Evolutionary conservation across 2,888 invertebrate genomes (phyloP).

Genomic region (Drosophila flavopinicola): DNA sequence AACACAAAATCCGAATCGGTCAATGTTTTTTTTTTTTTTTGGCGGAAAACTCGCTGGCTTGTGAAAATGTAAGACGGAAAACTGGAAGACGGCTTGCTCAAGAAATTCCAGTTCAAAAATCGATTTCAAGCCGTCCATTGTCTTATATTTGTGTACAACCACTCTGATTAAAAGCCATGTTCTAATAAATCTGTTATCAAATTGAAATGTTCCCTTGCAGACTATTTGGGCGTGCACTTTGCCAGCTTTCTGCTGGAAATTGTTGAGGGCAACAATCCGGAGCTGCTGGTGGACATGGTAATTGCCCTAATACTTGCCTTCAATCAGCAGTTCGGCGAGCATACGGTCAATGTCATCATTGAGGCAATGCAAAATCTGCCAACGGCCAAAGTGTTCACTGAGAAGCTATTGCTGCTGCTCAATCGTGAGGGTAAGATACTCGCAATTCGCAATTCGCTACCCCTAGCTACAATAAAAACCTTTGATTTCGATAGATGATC

Average conservation of each 20-base stretch:
- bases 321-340: conserved; percentile 92
- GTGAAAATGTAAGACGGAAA: too few relatives aligned
- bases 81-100: too few relatives aligned
- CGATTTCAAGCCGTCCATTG: too few relatives aligned
- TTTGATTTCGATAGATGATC: conserved; percentile 89
- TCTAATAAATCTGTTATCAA: background rate
- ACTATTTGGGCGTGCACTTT: conserved; percentile 93
- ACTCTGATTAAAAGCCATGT: too few relatives aligned
- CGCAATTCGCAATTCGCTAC: too few relatives aligned
- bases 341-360: conserved; percentile 89
- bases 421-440: conserved; percentile 92
- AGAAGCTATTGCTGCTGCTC: conserved; percentile 93
- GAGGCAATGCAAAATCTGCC: conserved; percentile 88
- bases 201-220: conserved; percentile 85
- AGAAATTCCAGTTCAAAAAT: too few relatives aligned
- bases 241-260: conserved; percentile 91
- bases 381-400: conserved; percentile 94
- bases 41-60: too few relatives aligned
- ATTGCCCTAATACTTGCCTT: conserved; percentile 93
- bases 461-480: background rate
- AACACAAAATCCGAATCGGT: too few relatives aligned
- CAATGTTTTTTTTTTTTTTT: too few relatives aligned
- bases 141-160: too few relatives aligned
- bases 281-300: conserved; percentile 93
- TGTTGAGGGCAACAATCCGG: conserved; percentile 94